Evolutionary conservation across 2,797 vertebrate species (phyloP).

Genomic region (Falco peregrinus): DNA sequence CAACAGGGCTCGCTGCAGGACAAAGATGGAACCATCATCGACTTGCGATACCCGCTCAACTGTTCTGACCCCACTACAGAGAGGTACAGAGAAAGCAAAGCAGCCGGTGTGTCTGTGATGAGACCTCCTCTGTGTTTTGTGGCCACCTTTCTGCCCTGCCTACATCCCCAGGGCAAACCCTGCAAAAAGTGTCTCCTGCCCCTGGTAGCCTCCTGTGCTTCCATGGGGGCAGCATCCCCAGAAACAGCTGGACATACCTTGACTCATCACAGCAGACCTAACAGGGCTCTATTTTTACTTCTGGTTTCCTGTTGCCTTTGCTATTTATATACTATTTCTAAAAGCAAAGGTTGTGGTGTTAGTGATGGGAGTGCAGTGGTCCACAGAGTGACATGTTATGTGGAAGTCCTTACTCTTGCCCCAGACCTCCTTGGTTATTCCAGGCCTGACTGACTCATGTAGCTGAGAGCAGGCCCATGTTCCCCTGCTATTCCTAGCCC

Average conservation of each 20-base stretch:
- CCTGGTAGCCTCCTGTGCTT: background rate
- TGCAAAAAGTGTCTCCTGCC: background rate
- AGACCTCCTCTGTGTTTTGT: background rate
- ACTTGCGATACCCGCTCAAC: constrained; percentile 93
- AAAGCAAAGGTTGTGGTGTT: background rate
- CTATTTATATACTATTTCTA: constrained; percentile 25
- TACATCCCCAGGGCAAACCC: background rate
- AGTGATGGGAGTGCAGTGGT: background rate
- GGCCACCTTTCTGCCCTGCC: background rate
- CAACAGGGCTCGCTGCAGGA: constrained; percentile 93
- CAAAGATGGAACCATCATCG: constrained; percentile 90
- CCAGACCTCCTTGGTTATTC: background rate
- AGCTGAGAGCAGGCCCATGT: background rate
- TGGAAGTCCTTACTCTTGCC: background rate
- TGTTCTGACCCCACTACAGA: constrained; percentile 94
- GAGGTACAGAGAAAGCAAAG: constrained; percentile 77
- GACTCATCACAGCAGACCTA: background rate
- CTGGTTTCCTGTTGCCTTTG: constrained; percentile 21
- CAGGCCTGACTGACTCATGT: background rate
- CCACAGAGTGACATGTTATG: background rate
- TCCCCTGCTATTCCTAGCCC: constrained; percentile 30
- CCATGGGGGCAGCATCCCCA: background rate
- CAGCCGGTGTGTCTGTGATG: background rate
- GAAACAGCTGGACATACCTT: background rate
- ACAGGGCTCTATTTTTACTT: background rate